A percentile compares a stretch with the other conserved stretches of the same genome.
These are phyloP conservation scores for Hippasteria phrygiana DNA, from an alignment of 53 echinoderm and acorn worm species.

Conservation along the genomic window DNA sequence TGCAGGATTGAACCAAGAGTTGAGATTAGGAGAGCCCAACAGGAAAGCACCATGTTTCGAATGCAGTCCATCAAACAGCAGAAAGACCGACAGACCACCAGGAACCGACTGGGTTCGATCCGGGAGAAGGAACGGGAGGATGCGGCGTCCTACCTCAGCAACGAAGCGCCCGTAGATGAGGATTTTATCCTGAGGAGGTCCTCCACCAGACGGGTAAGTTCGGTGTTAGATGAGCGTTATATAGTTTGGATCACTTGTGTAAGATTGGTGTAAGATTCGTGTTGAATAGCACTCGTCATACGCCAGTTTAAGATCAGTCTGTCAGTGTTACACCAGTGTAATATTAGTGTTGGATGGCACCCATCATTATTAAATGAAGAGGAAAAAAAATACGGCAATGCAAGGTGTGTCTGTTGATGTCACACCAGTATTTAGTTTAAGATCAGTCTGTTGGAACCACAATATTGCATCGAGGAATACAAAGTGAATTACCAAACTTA, in stretches of 20 bases:
- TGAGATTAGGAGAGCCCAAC: neutral
- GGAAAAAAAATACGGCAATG: too few relatives aligned
- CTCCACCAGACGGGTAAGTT: conserved; percentile 56
- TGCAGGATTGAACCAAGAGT: neutral
- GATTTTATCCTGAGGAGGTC: conserved; percentile 54
- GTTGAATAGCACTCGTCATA: neutral
- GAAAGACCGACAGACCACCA: conserved; percentile 29
- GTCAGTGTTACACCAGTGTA: too few relatives aligned
- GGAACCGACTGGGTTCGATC: conserved; percentile 49
- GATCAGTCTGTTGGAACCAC: too few relatives aligned
- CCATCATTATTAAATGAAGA: too few relatives aligned
- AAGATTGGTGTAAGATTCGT: neutral
- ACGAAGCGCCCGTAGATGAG: conserved; percentile 49
- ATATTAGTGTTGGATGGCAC: neutral
- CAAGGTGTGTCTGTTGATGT: too few relatives aligned
- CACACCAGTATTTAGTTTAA: too few relatives aligned
- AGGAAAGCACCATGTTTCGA: conserved; percentile 55
- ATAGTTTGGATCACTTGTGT: neutral
- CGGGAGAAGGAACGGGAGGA: conserved; percentile 39
- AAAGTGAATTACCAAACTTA: too few relatives aligned
- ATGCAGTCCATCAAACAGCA: conserved; percentile 37
- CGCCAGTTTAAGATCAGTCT: too few relatives aligned
- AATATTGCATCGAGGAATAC: too few relatives aligned
- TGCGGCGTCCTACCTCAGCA: neutral
- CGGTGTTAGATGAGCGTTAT: neutral